Evolutionary conservation across 2,888 invertebrate species (phyloP).

Genomic region (Drosophila neotestacea): DNA sequence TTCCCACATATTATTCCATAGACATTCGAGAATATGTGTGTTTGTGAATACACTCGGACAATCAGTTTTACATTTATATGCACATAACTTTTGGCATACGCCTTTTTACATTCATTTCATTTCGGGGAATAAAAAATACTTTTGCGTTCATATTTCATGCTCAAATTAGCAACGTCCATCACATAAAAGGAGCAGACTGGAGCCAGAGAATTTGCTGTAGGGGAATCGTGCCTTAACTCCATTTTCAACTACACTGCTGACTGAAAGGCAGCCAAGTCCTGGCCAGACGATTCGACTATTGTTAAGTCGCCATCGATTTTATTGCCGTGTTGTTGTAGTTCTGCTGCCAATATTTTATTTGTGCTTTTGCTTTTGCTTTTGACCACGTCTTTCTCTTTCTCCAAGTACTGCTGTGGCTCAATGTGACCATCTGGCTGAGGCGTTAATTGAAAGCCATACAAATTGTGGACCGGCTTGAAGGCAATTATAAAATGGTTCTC

Average conservation of each 20-base stretch:
- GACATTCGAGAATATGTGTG: constrained; percentile 6
- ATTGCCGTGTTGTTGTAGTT: constrained; percentile 51
- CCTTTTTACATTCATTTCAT: constrained; percentile 23
- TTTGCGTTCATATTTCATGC: constrained; percentile 69
- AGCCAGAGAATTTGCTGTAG: neutral
- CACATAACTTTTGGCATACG: constrained; percentile 58
- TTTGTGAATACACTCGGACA: constrained; percentile 25
- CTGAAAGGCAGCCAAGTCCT: constrained; percentile 34
- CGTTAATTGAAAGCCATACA: constrained; percentile 81
- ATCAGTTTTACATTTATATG: constrained; percentile 64
- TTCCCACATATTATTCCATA: constrained; percentile 7
- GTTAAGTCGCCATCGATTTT: constrained; percentile 73
- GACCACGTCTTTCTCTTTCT: constrained; percentile 45
- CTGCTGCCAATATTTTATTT: constrained; percentile 72
- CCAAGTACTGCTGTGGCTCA: constrained; percentile 18
- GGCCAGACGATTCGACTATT: constrained; percentile 30
- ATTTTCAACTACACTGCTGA: constrained; percentile 19
- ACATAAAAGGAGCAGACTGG: neutral
- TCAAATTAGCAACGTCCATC: constrained; percentile 59
- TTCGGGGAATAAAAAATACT: constrained; percentile 59
- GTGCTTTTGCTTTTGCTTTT: constrained; percentile 56
- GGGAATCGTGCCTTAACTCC: constrained; percentile 6
- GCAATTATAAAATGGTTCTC: constrained; percentile 72
- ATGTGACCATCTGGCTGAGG: constrained; percentile 30
- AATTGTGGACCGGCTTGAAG: constrained; percentile 67